A percentile compares a stretch with the other conserved stretches of the same genome.
These are phyloP conservation scores for Tokudaia muenninki DNA, from an alignment of 2,797 vertebrate species.

Conservation along the genomic window DNA sequence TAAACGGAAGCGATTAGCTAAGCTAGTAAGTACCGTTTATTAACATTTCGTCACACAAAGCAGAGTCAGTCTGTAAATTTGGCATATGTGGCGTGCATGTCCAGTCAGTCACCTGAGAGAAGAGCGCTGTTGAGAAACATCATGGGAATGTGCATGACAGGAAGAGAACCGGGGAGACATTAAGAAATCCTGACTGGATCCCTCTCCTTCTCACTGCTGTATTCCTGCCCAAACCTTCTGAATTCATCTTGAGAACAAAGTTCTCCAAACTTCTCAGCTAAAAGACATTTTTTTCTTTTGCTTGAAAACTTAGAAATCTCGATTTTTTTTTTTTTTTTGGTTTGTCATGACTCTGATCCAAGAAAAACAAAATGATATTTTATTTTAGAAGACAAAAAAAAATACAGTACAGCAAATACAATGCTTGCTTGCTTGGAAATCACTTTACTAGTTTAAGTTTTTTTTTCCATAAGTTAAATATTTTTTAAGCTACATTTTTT, in stretches of 20 bases:
- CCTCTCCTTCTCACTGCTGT: rapidly evolving
- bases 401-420: background rate
- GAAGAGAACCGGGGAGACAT: rapidly evolving
- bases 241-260: background rate
- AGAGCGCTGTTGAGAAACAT: no score
- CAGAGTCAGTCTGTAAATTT: rapidly evolving
- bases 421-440: background rate
- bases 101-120: rapidly evolving
- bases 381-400: slow-evolving; percentile 11
- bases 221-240: background rate
- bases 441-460: background rate
- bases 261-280: background rate
- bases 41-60: rapidly evolving
- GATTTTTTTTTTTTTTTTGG: background rate
- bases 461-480: background rate
- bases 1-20: background rate
- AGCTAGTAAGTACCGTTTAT: background rate
- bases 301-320: slow-evolving; percentile 54
- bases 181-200: rapidly evolving
- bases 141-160: rapidly evolving
- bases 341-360: background rate
- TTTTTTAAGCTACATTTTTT: background rate
- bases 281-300: background rate
- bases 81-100: rapidly evolving
- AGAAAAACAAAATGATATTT: background rate